Percentiles rank a stretch among this genome's conserved stretches.
Conservation (phyloP, 2,888 invertebrate species). For the Pyrochroa serraticornis region DNA sequence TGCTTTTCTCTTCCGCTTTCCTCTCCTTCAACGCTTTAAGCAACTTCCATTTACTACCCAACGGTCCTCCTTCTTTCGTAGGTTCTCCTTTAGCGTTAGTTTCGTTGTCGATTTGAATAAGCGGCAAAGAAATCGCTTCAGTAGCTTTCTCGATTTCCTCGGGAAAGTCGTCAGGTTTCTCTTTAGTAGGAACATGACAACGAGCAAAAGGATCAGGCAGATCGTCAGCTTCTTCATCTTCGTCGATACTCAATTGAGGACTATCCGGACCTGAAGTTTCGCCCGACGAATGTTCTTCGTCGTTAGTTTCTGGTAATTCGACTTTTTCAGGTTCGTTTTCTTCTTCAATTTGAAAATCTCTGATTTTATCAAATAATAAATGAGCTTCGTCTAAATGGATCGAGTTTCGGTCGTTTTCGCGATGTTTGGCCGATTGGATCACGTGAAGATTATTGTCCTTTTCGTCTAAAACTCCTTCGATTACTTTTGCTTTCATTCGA, state of each 20-base stretch:
- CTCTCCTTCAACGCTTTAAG: slow-evolving; percentile 87
- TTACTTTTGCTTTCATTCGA: slow-evolving; percentile 68
- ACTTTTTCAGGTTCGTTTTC: slow-evolving; percentile 44
- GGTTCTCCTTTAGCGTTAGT: slow-evolving; percentile 44
- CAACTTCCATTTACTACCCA: slow-evolving; percentile 89
- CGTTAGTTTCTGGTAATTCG: slow-evolving; percentile 16
- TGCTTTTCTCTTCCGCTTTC: slow-evolving; percentile 85
- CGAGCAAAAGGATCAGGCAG: slow-evolving; percentile 57
- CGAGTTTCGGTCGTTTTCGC: slow-evolving; percentile 45
- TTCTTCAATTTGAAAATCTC: slow-evolving; percentile 55
- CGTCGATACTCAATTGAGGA: slow-evolving; percentile 77
- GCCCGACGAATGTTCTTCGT: slow-evolving; percentile 72
- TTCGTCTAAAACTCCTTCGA: slow-evolving; percentile 55
- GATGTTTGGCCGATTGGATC: slow-evolving; percentile 52
- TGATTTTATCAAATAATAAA: slow-evolving; percentile 57
- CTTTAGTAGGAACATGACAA: slow-evolving; percentile 52
- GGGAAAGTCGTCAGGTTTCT: slow-evolving; percentile 4
- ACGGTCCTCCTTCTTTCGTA: slow-evolving; percentile 60
- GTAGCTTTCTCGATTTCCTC: slow-evolving; percentile 35
- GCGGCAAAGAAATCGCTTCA: slow-evolving; percentile 51
- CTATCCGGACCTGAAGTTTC: slow-evolving; percentile 90
- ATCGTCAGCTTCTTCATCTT: slow-evolving; percentile 70
- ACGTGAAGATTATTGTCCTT: slow-evolving; percentile 54
- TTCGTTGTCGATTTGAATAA: slow-evolving; percentile 59
- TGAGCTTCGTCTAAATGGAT: slow-evolving; percentile 53